Conservation (phyloP, 2,888 invertebrate species). For the Drosophila mimetica region DNA sequence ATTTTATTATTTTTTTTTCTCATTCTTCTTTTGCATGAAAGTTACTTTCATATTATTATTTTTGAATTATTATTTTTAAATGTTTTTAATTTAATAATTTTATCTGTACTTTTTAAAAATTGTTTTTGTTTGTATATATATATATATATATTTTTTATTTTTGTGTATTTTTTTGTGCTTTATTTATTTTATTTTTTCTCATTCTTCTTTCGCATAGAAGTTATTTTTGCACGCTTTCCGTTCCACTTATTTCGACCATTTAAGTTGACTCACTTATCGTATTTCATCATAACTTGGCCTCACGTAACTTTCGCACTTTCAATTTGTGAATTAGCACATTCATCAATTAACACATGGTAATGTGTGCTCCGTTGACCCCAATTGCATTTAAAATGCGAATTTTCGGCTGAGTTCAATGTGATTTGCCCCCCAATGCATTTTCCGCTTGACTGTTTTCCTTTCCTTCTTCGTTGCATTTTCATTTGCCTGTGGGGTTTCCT, state of each 20-base stretch:
- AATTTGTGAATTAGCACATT: slow-evolving; percentile 47
- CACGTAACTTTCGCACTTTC: slow-evolving; percentile 49
- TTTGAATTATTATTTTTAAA: too few relatives aligned
- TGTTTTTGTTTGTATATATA: too few relatives aligned
- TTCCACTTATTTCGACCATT: slow-evolving; percentile 12
- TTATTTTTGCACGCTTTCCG: slow-evolving; percentile 10
- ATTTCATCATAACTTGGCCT: slow-evolving; percentile 26
- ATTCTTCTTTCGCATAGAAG: slow-evolving; percentile 5
- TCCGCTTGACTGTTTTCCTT: slow-evolving; percentile 27
- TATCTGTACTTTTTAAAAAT: too few relatives aligned
- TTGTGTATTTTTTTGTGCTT: too few relatives aligned
- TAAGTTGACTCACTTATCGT: slow-evolving; percentile 29
- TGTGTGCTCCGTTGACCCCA: slow-evolving; percentile 26
- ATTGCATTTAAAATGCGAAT: slow-evolving; percentile 7
- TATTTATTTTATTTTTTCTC: background rate
- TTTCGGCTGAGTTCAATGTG: slow-evolving; percentile 10
- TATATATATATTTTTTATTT: too few relatives aligned
- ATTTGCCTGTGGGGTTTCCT: slow-evolving; percentile 46
- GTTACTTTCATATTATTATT: too few relatives aligned
- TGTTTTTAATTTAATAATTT: too few relatives aligned
- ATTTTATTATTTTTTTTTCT: too few relatives aligned
- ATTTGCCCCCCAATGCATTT: slow-evolving; percentile 25
- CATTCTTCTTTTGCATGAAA: too few relatives aligned
- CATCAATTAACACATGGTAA: slow-evolving; percentile 34
- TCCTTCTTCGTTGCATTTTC: slow-evolving; percentile 27